A percentile compares a stretch with the other conserved stretches of the same genome.
These are phyloP conservation scores for Peucedramus taeniatus DNA, from an alignment of 2,113 vertebrate species.

Conservation along the genomic window DNA sequence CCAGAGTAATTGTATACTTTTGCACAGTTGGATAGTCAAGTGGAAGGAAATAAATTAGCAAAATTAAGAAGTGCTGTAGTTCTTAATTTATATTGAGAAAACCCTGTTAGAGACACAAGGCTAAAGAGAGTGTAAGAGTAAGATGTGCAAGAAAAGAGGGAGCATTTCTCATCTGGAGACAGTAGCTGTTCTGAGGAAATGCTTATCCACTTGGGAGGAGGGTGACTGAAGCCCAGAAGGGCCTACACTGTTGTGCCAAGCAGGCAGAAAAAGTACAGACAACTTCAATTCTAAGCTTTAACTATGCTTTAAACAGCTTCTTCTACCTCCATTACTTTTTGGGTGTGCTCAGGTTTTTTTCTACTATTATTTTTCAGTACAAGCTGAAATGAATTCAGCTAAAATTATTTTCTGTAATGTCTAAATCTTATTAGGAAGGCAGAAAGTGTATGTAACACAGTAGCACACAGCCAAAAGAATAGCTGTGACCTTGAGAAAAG, in stretches of 20 bases:
- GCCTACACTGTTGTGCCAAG: accelerated
- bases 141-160: background rate
- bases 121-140: background rate
- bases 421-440: background rate
- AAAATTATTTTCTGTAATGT: background rate
- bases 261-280: background rate
- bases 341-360: background rate
- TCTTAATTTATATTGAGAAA: background rate
- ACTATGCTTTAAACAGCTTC: background rate
- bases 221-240: background rate
- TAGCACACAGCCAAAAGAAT: background rate
- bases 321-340: background rate
- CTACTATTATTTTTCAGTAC: background rate
- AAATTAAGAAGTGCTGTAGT: background rate
- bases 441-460: background rate
- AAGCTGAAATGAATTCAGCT: background rate
- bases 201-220: background rate
- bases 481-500: background rate
- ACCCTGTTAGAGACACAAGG: background rate
- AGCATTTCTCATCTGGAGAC: background rate
- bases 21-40: background rate
- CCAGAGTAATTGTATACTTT: background rate
- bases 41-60: background rate
- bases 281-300: background rate
- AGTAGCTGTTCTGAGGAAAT: background rate